Evolutionary conservation across 2,797 vertebrate genomes (phyloP), one percentile per base, ranked within the genome.

Genomic region (Loriculus beryllinus): DNA sequence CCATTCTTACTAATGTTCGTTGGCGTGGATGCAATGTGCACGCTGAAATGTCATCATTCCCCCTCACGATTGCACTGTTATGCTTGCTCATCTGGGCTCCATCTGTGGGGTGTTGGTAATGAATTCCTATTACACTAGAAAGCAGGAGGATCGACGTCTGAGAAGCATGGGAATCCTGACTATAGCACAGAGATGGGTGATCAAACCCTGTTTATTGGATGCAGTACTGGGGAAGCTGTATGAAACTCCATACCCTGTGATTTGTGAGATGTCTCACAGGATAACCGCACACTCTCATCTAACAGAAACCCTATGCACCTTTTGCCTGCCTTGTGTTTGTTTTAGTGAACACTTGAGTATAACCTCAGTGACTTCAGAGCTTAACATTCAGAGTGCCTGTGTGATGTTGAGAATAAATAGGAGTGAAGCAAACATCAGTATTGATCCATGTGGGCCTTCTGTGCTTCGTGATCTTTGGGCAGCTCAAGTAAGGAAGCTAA

Each of bases 61-160:
- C 39, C 26, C 51, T 78, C 76, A 78, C 79, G 72, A 76, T 52
- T 14, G 3, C 60, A 31, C 77, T 33, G 69, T 60, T 90, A 51
- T 42, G 21, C 62, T 84, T 59, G 31, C 77, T 93, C 89, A 92
- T 95, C 91, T 95, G 95, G 89, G 77, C 29, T 54, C 93, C 92
- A 86, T 91, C 87, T 97, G 91, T 76, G 51, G 35, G 16, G 33
- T 63, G 31, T 12, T 54, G 35, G 42, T 72, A 72, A 67, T 17
- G 42, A 72, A 91, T 40, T 92, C 39, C 43, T 77, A 2, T 52
- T 76, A 69, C n/a, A 54, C 47, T 5, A 12, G 33, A 47, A 29
- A 91, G 33, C 5, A 51, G 72, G 22, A 81, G 26, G 47, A 78
- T 43, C 0, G 21, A 72, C 37, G 79, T 72, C 57, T 86, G 49